These are phyloP conservation scores for Hyposoter didymator DNA, from an alignment of 2,888 invertebrate genomes.

Conservation along the genomic window DNA sequence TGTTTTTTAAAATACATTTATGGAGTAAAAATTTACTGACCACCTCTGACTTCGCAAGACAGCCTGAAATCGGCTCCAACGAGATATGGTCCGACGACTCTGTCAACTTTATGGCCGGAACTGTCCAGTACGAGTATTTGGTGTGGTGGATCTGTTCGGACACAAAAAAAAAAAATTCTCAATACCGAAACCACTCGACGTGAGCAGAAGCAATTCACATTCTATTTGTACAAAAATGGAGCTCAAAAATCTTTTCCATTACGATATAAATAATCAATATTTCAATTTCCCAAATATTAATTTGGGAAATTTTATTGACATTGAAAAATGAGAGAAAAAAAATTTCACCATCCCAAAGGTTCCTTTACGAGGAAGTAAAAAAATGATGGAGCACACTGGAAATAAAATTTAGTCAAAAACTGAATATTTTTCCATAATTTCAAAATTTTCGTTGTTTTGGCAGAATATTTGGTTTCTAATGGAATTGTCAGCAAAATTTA, in stretches of 20 bases:
- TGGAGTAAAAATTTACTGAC: slow-evolving; percentile 77
- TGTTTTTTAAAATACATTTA: no score
- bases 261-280: neutral
- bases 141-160: slow-evolving; percentile 84
- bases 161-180: neutral
- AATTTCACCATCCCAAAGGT: no score
- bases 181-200: neutral
- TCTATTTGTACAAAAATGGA: neutral
- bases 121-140: slow-evolving; percentile 84
- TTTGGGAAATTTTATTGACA: no score
- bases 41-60: slow-evolving; percentile 85
- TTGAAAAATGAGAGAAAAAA: no score
- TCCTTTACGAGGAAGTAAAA: no score
- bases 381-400: no score
- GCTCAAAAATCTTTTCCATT: neutral
- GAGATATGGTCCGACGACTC: slow-evolving; percentile 83
- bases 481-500: no score
- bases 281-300: no score
- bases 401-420: no score
- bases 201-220: neutral
- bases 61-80: slow-evolving; percentile 84
- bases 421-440: no score
- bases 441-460: no score
- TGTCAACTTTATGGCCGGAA: slow-evolving; percentile 84
- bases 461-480: no score